These are phyloP conservation scores for Dipodomys ordii DNA, from an alignment of 2,113 vertebrate genomes.

Conservation along the genomic window DNA sequence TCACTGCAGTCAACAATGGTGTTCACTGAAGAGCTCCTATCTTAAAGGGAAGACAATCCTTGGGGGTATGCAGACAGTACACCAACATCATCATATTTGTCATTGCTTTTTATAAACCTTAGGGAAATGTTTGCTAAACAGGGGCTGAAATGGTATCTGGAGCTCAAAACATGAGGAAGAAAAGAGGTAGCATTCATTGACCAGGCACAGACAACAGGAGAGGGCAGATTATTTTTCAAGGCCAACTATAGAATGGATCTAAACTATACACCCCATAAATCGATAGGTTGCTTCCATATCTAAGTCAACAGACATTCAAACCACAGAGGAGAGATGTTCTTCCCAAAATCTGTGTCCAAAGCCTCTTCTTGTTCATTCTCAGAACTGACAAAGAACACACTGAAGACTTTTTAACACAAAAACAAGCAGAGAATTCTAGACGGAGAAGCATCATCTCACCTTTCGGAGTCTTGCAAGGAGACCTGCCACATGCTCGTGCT, in stretches of 20 bases:
- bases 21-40: not conserved
- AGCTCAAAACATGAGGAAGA: not conserved
- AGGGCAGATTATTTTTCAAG: not conserved
- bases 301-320: not conserved
- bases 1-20: not conserved
- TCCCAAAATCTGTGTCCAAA: not conserved
- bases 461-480: slow-evolving; percentile 95
- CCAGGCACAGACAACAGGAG: not conserved
- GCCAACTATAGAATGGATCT: not conserved
- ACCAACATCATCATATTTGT: not conserved
- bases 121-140: not conserved
- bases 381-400: not conserved
- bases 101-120: not conserved
- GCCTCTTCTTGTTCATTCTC: not conserved
- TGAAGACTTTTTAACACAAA: not conserved
- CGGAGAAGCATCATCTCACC: slow-evolving; percentile 83
- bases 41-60: not conserved
- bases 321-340: not conserved
- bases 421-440: not conserved
- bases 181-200: not conserved
- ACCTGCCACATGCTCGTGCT: slow-evolving; percentile 91
- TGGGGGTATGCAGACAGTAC: not conserved
- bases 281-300: no score
- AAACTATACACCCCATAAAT: no score
- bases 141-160: not conserved